Percentiles rank a stretch among this genome's conserved stretches.
These are phyloP conservation scores for Bombus terrestris DNA, from an alignment of 1,140 invertebrate genomes.

Conservation along the genomic window DNA sequence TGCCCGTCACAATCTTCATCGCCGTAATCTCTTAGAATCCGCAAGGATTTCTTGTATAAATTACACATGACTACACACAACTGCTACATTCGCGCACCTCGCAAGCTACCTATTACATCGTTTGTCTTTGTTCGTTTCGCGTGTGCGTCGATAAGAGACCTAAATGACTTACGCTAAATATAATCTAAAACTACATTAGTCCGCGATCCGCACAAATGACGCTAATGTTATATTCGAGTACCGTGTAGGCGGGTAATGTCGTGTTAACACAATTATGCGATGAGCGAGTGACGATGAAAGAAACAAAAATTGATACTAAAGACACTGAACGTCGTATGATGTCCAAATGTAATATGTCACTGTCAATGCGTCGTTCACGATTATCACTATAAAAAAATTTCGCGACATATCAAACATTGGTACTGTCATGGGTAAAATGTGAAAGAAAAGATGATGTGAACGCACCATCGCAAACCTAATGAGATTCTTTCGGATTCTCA, in stretches of 20 bases:
- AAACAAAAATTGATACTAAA: neutral
- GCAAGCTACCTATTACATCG: neutral
- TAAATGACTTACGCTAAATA: conserved; percentile 26
- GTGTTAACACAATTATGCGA: conserved; percentile 7
- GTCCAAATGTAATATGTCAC: neutral
- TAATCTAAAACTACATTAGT: conserved; percentile 22
- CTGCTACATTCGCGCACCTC: conserved; percentile 24
- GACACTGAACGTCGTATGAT: neutral
- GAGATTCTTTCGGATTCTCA: conserved; percentile 27
- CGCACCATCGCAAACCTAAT: conserved; percentile 14
- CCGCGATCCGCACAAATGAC: conserved; percentile 10
- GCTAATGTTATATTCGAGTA: conserved; percentile 30
- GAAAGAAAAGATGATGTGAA: neutral
- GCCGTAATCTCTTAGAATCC: conserved; percentile 52
- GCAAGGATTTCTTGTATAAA: conserved; percentile 42
- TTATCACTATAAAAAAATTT: neutral
- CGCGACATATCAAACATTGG: neutral
- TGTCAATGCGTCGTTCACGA: neutral
- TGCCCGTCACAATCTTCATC: neutral
- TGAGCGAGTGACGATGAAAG: neutral
- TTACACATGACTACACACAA: conserved; percentile 43
- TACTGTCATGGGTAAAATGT: conserved; percentile 37
- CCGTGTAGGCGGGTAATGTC: conserved; percentile 29
- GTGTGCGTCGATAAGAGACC: conserved; percentile 15
- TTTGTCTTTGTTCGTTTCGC: conserved; percentile 30